Percentiles rank a stretch among this genome's conserved stretches.
Evolutionary conservation across 2,888 invertebrate species (phyloP).

Genomic region (Nephrotoma guestfalica): DNA sequence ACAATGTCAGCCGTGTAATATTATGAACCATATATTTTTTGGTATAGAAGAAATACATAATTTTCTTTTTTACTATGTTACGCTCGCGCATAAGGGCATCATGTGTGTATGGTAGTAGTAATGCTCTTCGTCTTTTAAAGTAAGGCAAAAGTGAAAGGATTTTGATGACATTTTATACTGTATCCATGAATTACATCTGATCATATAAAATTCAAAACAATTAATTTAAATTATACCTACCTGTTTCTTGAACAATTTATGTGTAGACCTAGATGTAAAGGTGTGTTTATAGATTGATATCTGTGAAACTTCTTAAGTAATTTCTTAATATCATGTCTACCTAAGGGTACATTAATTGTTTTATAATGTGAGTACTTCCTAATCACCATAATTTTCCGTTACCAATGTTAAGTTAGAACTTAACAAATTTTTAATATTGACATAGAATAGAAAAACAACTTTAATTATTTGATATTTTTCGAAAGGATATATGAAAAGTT

Average conservation of each 20-base stretch:
- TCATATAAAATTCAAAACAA: neutral
- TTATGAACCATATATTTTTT: neutral
- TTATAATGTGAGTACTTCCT: no score
- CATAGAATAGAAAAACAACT: no score
- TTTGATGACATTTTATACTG: neutral
- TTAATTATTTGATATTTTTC: no score
- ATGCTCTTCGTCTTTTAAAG: neutral
- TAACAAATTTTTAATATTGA: no score
- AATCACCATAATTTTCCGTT: no score
- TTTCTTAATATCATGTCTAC: no score
- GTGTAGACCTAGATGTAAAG: neutral
- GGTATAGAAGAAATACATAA: neutral
- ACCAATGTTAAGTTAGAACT: no score
- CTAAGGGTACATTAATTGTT: no score
- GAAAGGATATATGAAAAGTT: no score
- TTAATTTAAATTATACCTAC: neutral
- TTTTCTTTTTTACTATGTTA: neutral
- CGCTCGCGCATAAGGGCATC: neutral
- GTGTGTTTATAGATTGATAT: no score
- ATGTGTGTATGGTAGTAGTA: neutral
- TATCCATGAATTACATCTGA: neutral
- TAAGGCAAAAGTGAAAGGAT: neutral
- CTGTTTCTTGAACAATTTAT: neutral
- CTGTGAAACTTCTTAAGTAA: no score
- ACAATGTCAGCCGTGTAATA: neutral